Evolutionary conservation across 1,140 invertebrate genomes (phyloP), one percentile per base, ranked within the genome.

Genomic region (Acromyrmex echinatior): DNA sequence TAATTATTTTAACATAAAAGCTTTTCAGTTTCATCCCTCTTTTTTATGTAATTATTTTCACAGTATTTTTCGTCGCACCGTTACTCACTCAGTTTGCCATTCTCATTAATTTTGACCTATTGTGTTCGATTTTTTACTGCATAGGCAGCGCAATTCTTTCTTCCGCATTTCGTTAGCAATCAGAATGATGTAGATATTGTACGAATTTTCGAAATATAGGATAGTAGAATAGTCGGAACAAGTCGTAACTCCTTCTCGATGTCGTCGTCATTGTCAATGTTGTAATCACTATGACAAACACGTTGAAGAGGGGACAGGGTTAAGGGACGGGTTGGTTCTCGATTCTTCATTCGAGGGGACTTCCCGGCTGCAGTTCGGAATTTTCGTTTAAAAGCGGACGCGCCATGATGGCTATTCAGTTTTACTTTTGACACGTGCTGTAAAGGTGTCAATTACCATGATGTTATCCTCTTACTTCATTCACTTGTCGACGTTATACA

Each of bases 371-470:
- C 16, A 73, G 39, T 87, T 86, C 21, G 39, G 71, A 25, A 87
- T 92, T 92, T 92, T 90, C 66, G 88, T 92, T 92, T 92, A 92
- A 92, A 92, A 91, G 82, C 77, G 28, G 80, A 58, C 76, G 82
- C 53, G 28, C 66, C 85, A 18, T n/a, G 28, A 87, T 84, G 49
- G 6, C 6, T 58, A 56, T 77, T 68, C 89, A 92, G 91, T 92
- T 91, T 71, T 16, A 89, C n/a, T 70, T 89, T 89, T 86, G 6
- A 84, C 65, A 73, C 68, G 49, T 63, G 53, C 62, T 84, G 28
- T 66, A 63, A 73, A 68, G 39, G 7, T 76, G 21, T 35, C 66
- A 18, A 68, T 31, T 35, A 80, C 25, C 81, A 91, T 85, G 87
- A 65, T 28, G 16, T 73, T 63, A 6, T 65, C 18, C 0, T 28